Conservation (phyloP, 2,113 vertebrate species). For the Stegostoma tigrinum region DNA sequence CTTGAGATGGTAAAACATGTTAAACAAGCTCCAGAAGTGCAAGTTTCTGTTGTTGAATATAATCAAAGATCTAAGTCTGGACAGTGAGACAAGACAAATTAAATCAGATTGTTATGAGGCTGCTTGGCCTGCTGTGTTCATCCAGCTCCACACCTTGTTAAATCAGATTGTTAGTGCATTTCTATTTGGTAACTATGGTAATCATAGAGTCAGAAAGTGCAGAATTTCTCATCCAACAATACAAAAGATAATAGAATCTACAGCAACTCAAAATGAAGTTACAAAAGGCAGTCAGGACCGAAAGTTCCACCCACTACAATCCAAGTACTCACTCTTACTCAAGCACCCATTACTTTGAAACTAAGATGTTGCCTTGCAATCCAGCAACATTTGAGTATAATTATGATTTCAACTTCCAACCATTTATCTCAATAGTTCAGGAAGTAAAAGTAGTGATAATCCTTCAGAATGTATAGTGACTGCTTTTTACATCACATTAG, state of each 20-base stretch:
- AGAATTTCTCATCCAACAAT: background rate
- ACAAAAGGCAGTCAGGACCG: background rate
- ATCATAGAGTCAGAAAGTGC: background rate
- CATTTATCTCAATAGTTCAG: background rate
- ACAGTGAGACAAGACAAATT: background rate
- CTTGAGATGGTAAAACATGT: background rate
- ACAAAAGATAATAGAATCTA: background rate
- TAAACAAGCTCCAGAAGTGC: background rate
- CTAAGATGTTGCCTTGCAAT: background rate
- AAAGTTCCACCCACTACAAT: background rate
- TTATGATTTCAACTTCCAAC: background rate
- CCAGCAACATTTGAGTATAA: background rate
- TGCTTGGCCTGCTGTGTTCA: too few species aligned
- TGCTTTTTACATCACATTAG: background rate
- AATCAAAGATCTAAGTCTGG: background rate
- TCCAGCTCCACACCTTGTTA: too few species aligned
- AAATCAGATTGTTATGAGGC: background rate
- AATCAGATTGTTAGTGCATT: background rate
- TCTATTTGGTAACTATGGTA: background rate
- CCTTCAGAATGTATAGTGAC: background rate
- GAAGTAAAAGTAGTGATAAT: background rate
- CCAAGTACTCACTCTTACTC: too few species aligned
- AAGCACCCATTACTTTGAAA: background rate
- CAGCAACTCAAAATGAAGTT: background rate
- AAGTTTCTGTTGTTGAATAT: background rate